Evolutionary conservation across 2,888 invertebrate genomes (phyloP).

Genomic region (Pseudococcus longispinus): DNA sequence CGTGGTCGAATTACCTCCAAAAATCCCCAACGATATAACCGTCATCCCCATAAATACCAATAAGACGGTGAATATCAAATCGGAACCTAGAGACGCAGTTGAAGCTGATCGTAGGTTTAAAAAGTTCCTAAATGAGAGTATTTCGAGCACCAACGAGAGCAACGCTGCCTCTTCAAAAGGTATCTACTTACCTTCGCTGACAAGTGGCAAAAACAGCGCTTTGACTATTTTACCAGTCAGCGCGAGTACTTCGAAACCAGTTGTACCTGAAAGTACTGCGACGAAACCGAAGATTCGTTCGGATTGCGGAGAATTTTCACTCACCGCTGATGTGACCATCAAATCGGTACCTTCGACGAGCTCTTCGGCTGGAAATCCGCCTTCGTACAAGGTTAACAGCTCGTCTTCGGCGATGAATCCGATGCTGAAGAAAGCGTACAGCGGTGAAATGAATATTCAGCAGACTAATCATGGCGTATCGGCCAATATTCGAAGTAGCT

Average conservation of each 20-base stretch:
- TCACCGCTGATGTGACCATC: conserved; percentile 24
- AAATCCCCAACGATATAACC: background rate
- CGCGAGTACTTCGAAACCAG: background rate
- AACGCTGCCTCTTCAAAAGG: background rate
- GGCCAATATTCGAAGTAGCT: background rate
- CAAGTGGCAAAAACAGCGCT: background rate
- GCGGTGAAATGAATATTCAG: background rate
- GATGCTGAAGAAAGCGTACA: background rate
- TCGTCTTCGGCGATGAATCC: background rate
- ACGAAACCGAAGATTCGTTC: background rate
- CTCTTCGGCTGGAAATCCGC: background rate
- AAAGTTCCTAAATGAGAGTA: background rate
- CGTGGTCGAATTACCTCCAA: background rate
- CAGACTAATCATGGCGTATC: background rate
- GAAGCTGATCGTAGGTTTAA: background rate
- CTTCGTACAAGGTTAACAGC: background rate
- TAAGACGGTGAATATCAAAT: background rate
- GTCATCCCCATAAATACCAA: background rate
- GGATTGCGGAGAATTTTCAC: conserved; percentile 4
- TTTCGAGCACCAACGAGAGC: background rate
- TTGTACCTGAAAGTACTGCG: background rate
- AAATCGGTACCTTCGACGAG: conserved; percentile 13
- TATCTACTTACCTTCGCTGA: background rate
- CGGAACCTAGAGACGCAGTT: conserved; percentile 18
- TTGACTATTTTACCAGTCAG: conserved; percentile 22